Conservation (phyloP, 1,140 invertebrate genomes). For the Cylas formicarius region DNA sequence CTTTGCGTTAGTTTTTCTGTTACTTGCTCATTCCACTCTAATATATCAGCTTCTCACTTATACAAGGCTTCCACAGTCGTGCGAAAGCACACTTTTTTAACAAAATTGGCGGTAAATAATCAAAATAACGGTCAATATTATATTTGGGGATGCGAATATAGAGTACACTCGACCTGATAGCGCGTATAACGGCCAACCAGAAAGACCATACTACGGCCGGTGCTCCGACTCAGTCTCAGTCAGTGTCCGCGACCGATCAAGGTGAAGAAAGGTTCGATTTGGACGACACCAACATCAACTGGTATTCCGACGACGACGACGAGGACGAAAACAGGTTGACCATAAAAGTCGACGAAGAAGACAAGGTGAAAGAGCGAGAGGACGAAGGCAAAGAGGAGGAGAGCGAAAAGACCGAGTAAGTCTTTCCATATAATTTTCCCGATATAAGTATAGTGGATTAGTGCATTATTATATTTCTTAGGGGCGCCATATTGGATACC, state of each 20-base stretch:
- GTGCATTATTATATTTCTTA: too few relatives aligned
- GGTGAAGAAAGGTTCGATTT: too few relatives aligned
- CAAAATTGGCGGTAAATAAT: too few relatives aligned
- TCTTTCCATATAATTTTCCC: slow-evolving; percentile 16
- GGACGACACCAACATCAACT: slow-evolving; percentile 65
- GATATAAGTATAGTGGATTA: background rate
- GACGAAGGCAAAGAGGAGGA: background rate
- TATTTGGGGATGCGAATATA: too few relatives aligned
- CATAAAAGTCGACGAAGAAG: slow-evolving; percentile 36
- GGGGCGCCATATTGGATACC: too few relatives aligned
- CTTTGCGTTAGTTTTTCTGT: too few relatives aligned
- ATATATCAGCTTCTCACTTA: too few relatives aligned
- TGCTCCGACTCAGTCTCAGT: slow-evolving; percentile 29
- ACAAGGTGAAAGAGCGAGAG: slow-evolving; percentile 25
- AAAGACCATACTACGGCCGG: slow-evolving; percentile 41
- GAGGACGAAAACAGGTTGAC: slow-evolving; percentile 35
- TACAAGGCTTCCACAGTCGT: too few relatives aligned
- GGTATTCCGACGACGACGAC: slow-evolving; percentile 73
- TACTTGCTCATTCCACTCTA: too few relatives aligned
- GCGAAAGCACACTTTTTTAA: too few relatives aligned
- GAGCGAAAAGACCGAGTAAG: slow-evolving; percentile 2
- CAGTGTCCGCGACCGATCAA: slow-evolving; percentile 41
- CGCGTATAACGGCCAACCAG: slow-evolving; percentile 62
- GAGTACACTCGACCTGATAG: slow-evolving; percentile 61
- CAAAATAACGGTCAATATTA: too few relatives aligned